Percentiles rank a stretch among this genome's conserved stretches.
These are phyloP conservation scores for Falcaria lacertinaria DNA, from an alignment of 2,888 invertebrate genomes.

Conservation along the genomic window DNA sequence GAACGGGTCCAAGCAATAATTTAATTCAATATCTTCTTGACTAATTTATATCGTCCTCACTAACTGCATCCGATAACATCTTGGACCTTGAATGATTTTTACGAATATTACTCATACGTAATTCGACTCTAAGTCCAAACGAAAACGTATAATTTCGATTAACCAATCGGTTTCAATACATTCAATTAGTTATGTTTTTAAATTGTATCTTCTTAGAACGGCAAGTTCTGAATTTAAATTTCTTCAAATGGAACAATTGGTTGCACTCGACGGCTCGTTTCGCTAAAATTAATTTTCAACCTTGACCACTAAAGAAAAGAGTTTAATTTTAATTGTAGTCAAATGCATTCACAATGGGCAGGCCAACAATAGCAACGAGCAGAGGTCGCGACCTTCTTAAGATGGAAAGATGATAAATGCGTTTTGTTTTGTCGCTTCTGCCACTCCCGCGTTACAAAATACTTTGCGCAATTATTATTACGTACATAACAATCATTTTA, in stretches of 20 bases:
- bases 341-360: slow-evolving; percentile 12
- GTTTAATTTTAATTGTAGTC: slow-evolving; percentile 6
- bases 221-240: not conserved
- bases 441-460: slow-evolving; percentile 29
- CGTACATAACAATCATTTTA: no score
- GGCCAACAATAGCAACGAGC: slow-evolving; percentile 27
- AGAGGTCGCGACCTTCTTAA: slow-evolving; percentile 31
- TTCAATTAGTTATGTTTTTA: no score
- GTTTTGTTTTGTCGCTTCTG: slow-evolving; percentile 36
- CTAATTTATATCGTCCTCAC: slow-evolving; percentile 54
- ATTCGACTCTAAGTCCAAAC: slow-evolving; percentile 5
- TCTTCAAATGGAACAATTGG: not conserved
- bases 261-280: slow-evolving; percentile 1
- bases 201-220: no score
- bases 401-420: slow-evolving; percentile 27
- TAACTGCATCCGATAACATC: slow-evolving; percentile 39
- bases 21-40: slow-evolving; percentile 53
- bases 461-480: slow-evolving; percentile 14
- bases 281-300: slow-evolving; percentile 3
- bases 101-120: slow-evolving; percentile 7
- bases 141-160: slow-evolving; percentile 1
- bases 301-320: slow-evolving; percentile 6
- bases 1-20: slow-evolving; percentile 42
- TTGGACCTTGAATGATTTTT: slow-evolving; percentile 29
- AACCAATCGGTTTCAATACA: no score